phyloP scores from a whole-genome alignment of 2,113 vertebrate genomes.

The Hemiscyllium ocellatum region DNA sequence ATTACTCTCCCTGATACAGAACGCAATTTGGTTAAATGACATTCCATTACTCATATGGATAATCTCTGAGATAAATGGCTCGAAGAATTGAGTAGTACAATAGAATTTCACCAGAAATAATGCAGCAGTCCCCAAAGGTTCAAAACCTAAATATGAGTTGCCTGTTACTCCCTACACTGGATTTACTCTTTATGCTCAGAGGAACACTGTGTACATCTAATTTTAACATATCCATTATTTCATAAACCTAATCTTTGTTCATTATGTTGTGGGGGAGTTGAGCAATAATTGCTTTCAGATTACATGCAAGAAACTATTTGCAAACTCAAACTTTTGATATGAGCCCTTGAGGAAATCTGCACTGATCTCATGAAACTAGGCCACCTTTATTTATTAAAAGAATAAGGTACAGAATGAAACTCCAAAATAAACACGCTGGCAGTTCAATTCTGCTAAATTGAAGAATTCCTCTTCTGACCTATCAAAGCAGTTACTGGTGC shows the following conservation, averaged over 20 bases:
- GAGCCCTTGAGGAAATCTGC: not conserved
- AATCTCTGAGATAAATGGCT: not conserved
- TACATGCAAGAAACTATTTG: not conserved
- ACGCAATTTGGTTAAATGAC: not conserved
- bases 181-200: not conserved
- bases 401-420: not conserved
- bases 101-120: not conserved
- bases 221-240: not conserved
- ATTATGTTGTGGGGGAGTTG: not conserved
- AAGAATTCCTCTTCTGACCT: not conserved
- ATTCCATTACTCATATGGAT: conserved; percentile 3
- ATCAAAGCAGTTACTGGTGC: not conserved
- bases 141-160: not conserved
- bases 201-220: not conserved
- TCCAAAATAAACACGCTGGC: not conserved
- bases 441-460: not conserved
- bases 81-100: not conserved
- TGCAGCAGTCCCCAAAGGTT: not conserved
- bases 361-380: not conserved
- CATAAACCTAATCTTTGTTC: not conserved
- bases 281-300: not conserved
- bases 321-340: not conserved
- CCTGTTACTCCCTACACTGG: not conserved
- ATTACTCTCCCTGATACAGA: not conserved
- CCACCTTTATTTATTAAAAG: conserved; percentile 1